Base-by-base conservation (phyloP, 1,140 invertebrate species). In the Drosophila pseudoobscura region DNA sequence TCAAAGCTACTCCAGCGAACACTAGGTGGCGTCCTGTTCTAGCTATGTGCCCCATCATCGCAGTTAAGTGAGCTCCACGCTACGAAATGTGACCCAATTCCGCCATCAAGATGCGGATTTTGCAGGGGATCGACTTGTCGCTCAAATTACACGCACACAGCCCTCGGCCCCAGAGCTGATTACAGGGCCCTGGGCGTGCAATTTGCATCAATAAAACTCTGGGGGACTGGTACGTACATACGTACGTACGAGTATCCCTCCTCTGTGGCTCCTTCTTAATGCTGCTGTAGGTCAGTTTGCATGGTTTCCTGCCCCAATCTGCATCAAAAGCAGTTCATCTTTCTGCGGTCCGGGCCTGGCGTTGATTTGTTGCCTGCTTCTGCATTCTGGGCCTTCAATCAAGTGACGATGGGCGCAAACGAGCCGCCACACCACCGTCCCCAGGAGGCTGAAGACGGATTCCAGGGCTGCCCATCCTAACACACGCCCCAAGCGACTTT, bases 311-410 rank as follows among this genome's bases (percentile, higher is more conserved):
- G 35, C 35, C 35, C 0, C 35, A 39, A 39, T 39, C 35, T 39
- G 52, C 57, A 43, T 63, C 55, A 54, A 75, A 61, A 53, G 59
- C 66, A 63, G 66, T 68, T 72, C 76, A 72, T 75, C 72, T 78
- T 71, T 66, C 63, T 49, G 51, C 35, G 7, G 20, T 15, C 6
- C 8, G 15, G 22, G 24, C 26, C n/a, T 60, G 80, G 78, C 75
- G 83, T 73, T 88, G 83, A 87, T 88, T 82, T 89, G 83, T 82
- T 88, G 83, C 77, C 78, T 78, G 83, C 83, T 87, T 79, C 83
- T 80, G 77, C 80, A 79, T 88, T 87, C 84, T 69, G 66, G 45
- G 78, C 52, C 44, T 82, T 87, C 78, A 68, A 78, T 88, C 83
- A 88, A 87, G 83, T 87, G 83, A 78, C 83, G 83, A 88, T 88